A percentile compares a stretch with the other conserved stretches of the same genome.
These are phyloP conservation scores for Cryptotermes secundus DNA, from an alignment of 1,140 invertebrate species.

Conservation along the genomic window DNA sequence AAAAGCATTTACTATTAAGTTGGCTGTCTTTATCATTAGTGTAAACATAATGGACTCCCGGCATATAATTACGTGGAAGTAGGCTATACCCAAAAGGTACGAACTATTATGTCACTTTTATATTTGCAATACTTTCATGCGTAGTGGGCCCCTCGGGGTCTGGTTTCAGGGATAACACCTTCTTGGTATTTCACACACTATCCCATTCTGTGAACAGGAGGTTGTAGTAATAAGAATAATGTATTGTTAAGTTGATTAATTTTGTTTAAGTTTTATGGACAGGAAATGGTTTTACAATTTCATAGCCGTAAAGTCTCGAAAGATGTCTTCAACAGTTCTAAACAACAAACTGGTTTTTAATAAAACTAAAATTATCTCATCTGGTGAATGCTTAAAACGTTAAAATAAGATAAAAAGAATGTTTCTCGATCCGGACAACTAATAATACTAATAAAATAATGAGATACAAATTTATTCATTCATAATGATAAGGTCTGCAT, in stretches of 20 bases:
- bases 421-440: neutral
- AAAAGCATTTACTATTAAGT: neutral
- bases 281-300: neutral
- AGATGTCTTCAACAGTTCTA: neutral
- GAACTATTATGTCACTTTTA: too few species aligned
- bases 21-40: neutral
- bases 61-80: neutral
- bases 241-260: neutral
- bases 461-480: slow-evolving; percentile 15
- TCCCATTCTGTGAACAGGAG: neutral
- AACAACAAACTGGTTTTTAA: neutral
- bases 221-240: neutral
- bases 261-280: neutral
- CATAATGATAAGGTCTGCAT: neutral
- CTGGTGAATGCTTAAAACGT: neutral
- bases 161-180: neutral
- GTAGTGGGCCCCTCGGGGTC: too few species aligned
- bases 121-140: too few species aligned
- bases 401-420: neutral
- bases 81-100: neutral
- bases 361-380: neutral
- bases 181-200: neutral
- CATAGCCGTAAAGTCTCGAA: neutral
- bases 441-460: slow-evolving; percentile 8
- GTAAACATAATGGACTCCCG: neutral